Base-by-base conservation (phyloP, 2,797 vertebrate species). In the Halcyon smyrnensis region DNA sequence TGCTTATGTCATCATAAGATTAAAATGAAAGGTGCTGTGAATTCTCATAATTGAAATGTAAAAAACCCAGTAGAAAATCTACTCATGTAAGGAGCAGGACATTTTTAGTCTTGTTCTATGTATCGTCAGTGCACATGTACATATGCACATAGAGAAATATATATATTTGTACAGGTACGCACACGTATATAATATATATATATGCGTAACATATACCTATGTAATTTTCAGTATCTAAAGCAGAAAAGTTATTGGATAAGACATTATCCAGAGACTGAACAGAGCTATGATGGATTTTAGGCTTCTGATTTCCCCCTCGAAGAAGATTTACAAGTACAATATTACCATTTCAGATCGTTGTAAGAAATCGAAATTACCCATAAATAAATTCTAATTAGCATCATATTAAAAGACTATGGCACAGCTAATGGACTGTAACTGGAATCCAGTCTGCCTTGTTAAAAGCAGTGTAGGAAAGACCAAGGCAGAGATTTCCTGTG, bases 121-220 rank as follows among this genome's bases (percentile, higher is more conserved):
- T 36, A 70, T 8, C 50, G 39, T 43, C 34, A 75, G 3, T 63
- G 10, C 14, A 53, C 4, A 11, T 11, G 18, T 14, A 84, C 17
- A 34, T 28, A 9, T 20, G 15, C 15, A 69, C 9, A 32, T 37
- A 48, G 28, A 24, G 15, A 51, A 15, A 39, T 59, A 46, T 15
- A 16, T 6, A 9, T 11, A 32, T 15, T 1, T 28, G 9, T 14
- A 30, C 51, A 30, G 28, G 11, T 15, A 25, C 0, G 0, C 21
- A 6, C 14, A 20, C 11, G 43, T 6, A 14, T 27, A 10, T 16
- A 27, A 15, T 24, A 30, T 23, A 37, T 36, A 50, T 27, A 51
- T 27, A 13, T 51, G 28, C 14, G 20, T 8, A 50, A 37, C 5
- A 68, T 37, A 70, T 39, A 9, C 4, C n/a, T 6, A 32, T 9